These are phyloP conservation scores for Steinernema feltiae DNA, from an alignment of 1,140 invertebrate genomes.

Conservation along the genomic window DNA sequence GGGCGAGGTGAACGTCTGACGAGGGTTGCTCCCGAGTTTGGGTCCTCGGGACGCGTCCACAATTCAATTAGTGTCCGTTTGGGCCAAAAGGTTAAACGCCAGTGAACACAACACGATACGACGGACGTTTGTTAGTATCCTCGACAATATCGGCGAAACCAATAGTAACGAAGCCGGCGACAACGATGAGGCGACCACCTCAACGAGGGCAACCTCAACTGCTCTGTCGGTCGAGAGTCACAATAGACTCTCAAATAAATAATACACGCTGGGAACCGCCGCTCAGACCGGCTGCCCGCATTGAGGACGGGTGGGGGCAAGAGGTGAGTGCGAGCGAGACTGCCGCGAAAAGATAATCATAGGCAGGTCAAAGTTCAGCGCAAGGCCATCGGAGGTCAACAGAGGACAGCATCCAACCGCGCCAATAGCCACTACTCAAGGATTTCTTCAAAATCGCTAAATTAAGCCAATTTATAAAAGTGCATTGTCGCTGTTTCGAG, in stretches of 20 bases:
- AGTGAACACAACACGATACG: neutral
- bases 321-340: slow-evolving; percentile 4
- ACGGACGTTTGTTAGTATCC: neutral
- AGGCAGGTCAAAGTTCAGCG: slow-evolving; percentile 10
- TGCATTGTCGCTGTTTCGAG: slow-evolving; percentile 1
- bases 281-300: slow-evolving; percentile 12
- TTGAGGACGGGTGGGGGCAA: neutral
- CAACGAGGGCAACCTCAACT: neutral
- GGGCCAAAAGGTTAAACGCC: slow-evolving; percentile 8
- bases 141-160: slow-evolving; percentile 7
- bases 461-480: slow-evolving; percentile 4
- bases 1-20: neutral
- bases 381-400: slow-evolving; percentile 10
- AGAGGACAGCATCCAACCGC: neutral
- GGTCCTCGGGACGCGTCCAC: neutral
- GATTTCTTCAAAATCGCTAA: neutral
- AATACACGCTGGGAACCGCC: slow-evolving; percentile 10
- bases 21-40: neutral
- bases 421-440: neutral
- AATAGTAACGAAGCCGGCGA: slow-evolving; percentile 5
- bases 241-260: slow-evolving; percentile 15
- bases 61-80: slow-evolving; percentile 2
- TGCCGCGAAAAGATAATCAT: slow-evolving; percentile 5
- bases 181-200: neutral
- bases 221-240: slow-evolving; percentile 7